Evolutionary conservation across 2,113 vertebrate genomes (phyloP).

Genomic region (Heloderma charlesbogerti): DNA sequence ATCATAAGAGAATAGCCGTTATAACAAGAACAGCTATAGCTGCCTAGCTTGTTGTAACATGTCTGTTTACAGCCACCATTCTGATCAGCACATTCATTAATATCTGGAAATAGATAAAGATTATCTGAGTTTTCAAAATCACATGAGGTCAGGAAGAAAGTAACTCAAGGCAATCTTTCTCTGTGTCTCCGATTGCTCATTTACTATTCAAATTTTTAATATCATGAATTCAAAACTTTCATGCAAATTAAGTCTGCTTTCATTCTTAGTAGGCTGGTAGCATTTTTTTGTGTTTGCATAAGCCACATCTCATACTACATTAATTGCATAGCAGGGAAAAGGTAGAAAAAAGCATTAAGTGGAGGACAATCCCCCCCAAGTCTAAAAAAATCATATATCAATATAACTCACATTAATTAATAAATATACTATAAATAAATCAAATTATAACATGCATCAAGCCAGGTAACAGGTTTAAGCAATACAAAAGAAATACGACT

Average conservation of each 20-base stretch:
- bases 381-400: background rate
- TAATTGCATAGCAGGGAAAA: background rate
- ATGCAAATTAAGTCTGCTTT: background rate
- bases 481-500: background rate
- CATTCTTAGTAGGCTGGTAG: background rate
- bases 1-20: constrained; percentile 81
- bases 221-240: background rate
- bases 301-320: background rate
- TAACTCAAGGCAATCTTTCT: background rate
- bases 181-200: no score
- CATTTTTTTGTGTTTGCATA: background rate
- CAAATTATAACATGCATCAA: background rate
- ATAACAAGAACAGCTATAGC: constrained; percentile 89
- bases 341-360: background rate
- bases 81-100: constrained; percentile 85
- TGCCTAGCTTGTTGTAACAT: constrained; percentile 90
- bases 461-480: background rate
- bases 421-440: background rate
- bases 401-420: background rate
- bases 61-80: constrained; percentile 90
- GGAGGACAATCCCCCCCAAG: background rate
- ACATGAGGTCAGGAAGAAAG: background rate
- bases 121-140: constrained; percentile 23
- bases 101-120: constrained; percentile 80
- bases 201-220: background rate